Conservation (phyloP, 2,113 vertebrate genomes). For the Chaetodon auriga region DNA sequence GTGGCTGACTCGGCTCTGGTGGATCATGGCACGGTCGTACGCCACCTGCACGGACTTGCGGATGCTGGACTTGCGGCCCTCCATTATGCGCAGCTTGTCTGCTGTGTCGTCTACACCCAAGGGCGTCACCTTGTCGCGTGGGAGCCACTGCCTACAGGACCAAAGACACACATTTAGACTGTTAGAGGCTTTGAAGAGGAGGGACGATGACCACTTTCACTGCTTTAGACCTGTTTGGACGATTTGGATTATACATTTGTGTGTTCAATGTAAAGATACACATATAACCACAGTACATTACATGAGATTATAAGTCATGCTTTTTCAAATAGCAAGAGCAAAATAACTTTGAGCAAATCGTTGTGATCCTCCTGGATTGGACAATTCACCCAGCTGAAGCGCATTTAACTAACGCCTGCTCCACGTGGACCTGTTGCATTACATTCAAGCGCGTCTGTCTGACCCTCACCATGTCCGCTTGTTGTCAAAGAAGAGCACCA, state of each 20-base stretch:
- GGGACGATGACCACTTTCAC: not conserved
- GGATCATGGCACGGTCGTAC: slow-evolving; percentile 95
- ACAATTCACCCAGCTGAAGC: not conserved
- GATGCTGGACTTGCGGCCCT: slow-evolving; percentile 96
- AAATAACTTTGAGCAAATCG: too few relatives aligned
- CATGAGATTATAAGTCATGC: not conserved
- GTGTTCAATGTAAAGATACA: not conserved
- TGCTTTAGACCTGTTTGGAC: not conserved
- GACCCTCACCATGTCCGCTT: slow-evolving; percentile 95
- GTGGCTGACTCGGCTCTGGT: slow-evolving; percentile 93
- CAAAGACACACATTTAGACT: slow-evolving; percentile 17
- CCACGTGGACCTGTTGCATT: not conserved
- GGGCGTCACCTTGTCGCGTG: slow-evolving; percentile 92
- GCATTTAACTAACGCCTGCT: not conserved
- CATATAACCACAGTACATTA: not conserved
- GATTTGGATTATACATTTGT: not conserved
- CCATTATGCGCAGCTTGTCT: slow-evolving; percentile 97
- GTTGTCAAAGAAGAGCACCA: slow-evolving; percentile 99
- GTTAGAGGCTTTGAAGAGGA: not conserved
- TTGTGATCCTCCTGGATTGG: not conserved
- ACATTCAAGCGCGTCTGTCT: not conserved
- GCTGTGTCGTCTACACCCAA: slow-evolving; percentile 93
- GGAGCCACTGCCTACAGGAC: slow-evolving; percentile 94
- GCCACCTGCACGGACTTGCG: slow-evolving; percentile 98
- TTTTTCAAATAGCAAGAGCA: not conserved